A percentile compares a stretch with the other conserved stretches of the same genome.
Evolutionary conservation across 2,113 vertebrate genomes (phyloP).

Genomic region (Antechinus flavipes): DNA sequence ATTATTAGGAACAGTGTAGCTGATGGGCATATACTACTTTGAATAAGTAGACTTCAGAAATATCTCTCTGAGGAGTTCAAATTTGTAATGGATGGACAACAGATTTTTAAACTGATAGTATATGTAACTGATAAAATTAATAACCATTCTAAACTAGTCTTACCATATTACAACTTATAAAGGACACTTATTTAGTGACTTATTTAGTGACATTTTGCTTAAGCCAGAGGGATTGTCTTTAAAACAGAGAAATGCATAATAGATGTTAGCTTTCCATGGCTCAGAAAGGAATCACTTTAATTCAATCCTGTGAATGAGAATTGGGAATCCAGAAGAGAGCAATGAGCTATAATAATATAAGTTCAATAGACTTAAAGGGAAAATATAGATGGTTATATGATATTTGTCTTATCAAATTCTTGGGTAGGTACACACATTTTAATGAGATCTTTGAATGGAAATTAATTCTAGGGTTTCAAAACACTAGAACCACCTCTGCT

Average conservation of each 20-base stretch:
- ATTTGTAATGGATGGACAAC: not conserved
- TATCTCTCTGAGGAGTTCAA: not conserved
- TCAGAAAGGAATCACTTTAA: not conserved
- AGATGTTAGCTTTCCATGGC: not conserved
- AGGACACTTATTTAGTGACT: not conserved
- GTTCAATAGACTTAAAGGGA: not conserved
- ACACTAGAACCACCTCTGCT: not conserved
- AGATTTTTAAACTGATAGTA: not conserved
- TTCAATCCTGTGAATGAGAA: not conserved
- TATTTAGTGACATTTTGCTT: not conserved
- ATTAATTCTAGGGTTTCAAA: not conserved
- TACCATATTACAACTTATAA: not conserved
- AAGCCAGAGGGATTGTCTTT: not conserved
- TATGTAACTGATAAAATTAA: not conserved
- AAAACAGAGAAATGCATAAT: not conserved
- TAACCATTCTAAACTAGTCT: not conserved
- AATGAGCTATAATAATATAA: not conserved
- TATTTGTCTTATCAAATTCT: not conserved
- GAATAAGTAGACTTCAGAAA: not conserved
- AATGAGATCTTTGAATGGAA: not conserved
- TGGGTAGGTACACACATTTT: not conserved
- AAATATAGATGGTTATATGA: not conserved
- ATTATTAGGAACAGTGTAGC: not conserved
- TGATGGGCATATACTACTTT: not conserved
- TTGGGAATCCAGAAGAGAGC: not conserved